These are phyloP conservation scores for Diorhabda sublineata DNA, from an alignment of 1,140 invertebrate genomes.

Conservation along the genomic window DNA sequence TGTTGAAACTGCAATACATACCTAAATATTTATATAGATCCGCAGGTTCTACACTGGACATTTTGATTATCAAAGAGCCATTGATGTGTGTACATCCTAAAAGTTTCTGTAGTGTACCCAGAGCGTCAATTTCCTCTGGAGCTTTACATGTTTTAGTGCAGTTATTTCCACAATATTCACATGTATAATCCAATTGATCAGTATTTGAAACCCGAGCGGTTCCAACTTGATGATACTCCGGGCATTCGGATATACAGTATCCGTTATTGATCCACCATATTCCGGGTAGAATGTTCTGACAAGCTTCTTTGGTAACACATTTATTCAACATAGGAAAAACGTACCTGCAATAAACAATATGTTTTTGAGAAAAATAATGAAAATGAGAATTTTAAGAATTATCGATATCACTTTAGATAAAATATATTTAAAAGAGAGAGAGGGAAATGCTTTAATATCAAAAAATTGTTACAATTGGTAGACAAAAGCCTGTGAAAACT, in stretches of 20 bases:
- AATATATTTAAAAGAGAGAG: too few species aligned
- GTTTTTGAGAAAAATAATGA: not conserved
- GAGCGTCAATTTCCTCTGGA: constrained; percentile 60
- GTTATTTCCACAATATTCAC: constrained; percentile 51
- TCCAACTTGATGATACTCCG: constrained; percentile 29
- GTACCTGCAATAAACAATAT: constrained; percentile 35
- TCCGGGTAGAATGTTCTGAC: constrained; percentile 46
- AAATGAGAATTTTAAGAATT: too few species aligned
- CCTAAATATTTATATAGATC: constrained; percentile 10
- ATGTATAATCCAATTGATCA: constrained; percentile 39
- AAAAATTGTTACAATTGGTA: too few species aligned
- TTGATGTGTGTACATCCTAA: constrained; percentile 80
- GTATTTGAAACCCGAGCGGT: not conserved
- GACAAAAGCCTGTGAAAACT: too few species aligned
- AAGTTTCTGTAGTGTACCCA: constrained; percentile 65
- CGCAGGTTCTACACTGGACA: constrained; percentile 61
- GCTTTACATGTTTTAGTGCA: constrained; percentile 66
- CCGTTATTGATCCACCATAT: constrained; percentile 46
- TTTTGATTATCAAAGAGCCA: constrained; percentile 73
- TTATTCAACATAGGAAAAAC: constrained; percentile 15
- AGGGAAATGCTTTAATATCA: too few species aligned
- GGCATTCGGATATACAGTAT: constrained; percentile 48
- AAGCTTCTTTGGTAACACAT: constrained; percentile 75
- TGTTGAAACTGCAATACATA: not conserved
- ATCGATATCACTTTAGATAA: too few species aligned